Evolutionary conservation across 2,888 invertebrate species (phyloP), one percentile per base, ranked within the genome.

Genomic region (Pristionchus mayeri): DNA sequence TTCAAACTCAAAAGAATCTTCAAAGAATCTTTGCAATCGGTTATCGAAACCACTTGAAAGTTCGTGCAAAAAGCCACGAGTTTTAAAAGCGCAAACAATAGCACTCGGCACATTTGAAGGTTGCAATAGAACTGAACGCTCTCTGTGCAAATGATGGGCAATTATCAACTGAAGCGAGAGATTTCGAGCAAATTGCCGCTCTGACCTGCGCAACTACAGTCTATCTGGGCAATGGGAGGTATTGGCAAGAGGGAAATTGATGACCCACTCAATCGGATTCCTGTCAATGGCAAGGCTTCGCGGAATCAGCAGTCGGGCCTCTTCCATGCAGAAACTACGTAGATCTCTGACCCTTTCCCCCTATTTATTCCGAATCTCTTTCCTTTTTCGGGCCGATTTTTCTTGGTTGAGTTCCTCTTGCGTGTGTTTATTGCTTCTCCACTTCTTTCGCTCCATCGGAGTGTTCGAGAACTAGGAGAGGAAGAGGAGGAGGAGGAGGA

Each of bases 401-500:
- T 67, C 40, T 71, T 40, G 40, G 40, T 44, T 44, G n/a, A 24
- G 6, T 18, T 40, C 37, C 40, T 67, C 34, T 30, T 27, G 7
- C n/a, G 71, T 71, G 71, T 71, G 71, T 71, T 37, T 44, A 40
- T 71, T 37, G 71, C 71, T 71, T 71, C 71, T 44, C 71, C n/a
- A 11, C 71, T 3, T 60, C 71, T 71, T 24, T 67, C 40, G 71
- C 40, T 44, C 24, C n/a, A 7, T 1, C 67, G n/a, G 63, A 71
- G 40, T 71, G 40, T 71, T 71, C 63, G 71, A 21, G 71, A n/a
- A n/a, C n/a, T n/a, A n/a, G n/a, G n/a, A n/a, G n/a, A n/a, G n/a
- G n/a, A n/a, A n/a, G n/a, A n/a, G n/a, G n/a, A n/a, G n/a, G n/a
- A n/a, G n/a, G n/a, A n/a, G n/a, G n/a, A n/a, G n/a, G n/a, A 44